Evolutionary conservation across 2,888 invertebrate genomes (phyloP).

Genomic region (Julus scanicus): DNA sequence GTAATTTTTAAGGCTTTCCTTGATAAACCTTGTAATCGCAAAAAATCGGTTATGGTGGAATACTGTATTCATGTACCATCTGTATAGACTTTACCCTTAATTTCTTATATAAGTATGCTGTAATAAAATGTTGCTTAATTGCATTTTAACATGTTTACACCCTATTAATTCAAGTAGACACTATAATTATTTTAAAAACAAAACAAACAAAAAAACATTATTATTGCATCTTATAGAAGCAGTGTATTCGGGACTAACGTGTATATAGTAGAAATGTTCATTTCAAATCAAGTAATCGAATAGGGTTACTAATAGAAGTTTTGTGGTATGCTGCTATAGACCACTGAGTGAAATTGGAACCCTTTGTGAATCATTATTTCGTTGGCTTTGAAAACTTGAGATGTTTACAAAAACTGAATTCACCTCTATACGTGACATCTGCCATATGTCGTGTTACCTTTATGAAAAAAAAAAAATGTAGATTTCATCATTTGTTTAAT

Average conservation of each 20-base stretch:
- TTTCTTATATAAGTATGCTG: neutral
- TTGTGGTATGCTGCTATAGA: no score
- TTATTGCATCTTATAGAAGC: neutral
- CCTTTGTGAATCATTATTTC: neutral
- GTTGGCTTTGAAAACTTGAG: neutral
- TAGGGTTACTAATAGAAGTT: no score
- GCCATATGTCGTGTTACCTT: neutral
- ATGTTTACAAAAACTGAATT: neutral
- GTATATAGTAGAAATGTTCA: no score
- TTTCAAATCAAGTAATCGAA: no score
- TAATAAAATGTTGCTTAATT: neutral
- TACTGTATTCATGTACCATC: neutral
- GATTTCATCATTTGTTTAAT: neutral
- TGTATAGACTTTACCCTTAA: neutral
- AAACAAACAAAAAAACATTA: neutral
- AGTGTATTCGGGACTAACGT: no score
- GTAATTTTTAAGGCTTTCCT: neutral
- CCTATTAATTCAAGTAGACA: neutral
- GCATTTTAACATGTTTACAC: neutral
- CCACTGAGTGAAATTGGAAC: neutral
- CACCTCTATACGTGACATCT: neutral
- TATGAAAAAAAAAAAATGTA: neutral
- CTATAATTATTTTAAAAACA: neutral
- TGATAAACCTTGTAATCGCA: neutral
- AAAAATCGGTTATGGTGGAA: no score